phyloP scores from a whole-genome alignment of 2,113 vertebrate genomes.

The Peucedramus taeniatus region DNA sequence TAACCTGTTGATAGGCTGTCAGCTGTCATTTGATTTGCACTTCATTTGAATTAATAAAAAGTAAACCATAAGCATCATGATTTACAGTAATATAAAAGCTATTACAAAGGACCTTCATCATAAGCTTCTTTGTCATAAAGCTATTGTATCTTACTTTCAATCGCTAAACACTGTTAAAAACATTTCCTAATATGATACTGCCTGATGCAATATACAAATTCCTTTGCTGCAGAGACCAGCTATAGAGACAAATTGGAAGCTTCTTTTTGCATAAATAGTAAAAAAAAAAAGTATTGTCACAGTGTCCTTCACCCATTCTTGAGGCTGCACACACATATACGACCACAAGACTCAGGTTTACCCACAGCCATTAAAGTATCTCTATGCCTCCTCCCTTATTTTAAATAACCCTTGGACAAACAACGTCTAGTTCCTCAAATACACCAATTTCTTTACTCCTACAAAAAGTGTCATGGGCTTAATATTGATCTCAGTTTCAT shows the following conservation, averaged over 20 bases:
- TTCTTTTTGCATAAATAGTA: background rate
- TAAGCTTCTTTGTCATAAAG: constrained; percentile 65
- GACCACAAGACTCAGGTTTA: background rate
- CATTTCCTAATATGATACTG: background rate
- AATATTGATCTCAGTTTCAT: background rate
- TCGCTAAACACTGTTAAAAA: constrained; percentile 62
- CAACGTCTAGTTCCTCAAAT: background rate
- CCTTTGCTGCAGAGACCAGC: constrained; percentile 37
- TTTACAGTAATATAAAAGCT: constrained; percentile 58
- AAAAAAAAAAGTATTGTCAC: background rate
- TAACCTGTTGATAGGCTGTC: constrained; percentile 57
- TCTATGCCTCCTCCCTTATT: background rate
- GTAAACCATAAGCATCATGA: constrained; percentile 52
- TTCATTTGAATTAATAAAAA: constrained; percentile 67
- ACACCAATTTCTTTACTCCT: background rate
- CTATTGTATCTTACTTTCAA: constrained; percentile 60
- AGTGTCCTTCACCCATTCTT: background rate
- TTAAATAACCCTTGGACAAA: background rate
- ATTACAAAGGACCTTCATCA: constrained; percentile 50
- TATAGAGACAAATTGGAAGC: background rate
- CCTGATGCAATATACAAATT: constrained; percentile 15
- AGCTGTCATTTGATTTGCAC: constrained; percentile 61
- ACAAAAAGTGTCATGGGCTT: background rate
- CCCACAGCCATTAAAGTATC: background rate
- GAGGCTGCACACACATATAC: background rate